Evolutionary conservation across 2,888 invertebrate genomes (phyloP), one percentile per base, ranked within the genome.

Genomic region (Bombyx huttoni): DNA sequence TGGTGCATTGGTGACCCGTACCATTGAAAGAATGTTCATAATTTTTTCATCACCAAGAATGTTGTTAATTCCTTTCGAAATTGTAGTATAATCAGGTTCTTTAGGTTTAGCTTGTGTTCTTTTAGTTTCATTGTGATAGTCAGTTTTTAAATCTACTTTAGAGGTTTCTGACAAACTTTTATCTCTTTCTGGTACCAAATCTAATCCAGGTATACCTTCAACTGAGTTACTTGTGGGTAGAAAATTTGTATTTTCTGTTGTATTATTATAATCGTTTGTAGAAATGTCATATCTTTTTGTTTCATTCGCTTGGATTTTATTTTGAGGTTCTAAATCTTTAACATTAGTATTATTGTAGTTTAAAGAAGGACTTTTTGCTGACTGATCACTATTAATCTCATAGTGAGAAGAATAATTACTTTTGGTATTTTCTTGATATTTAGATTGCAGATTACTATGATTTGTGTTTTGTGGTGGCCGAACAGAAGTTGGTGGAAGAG

Each of bases 201-300:
- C 94, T 53, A 94, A 84, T 0, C 94, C 94, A 9, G 94, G 94
- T 67, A 94, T 94, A 47, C 91, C 92, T 63, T 90, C 91, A 51
- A 69, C 64, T 34, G 74, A 64, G 45, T 66, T 72, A 66, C 64
- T 71, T 53, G 69, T 63, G 34, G 77, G 74, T 47, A 87, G 61
- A 63, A 86, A 87, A 54, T 64, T 73, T 47, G 78, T 57, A 51
- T 67, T 74, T 46, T 63, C 48, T 56, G 56, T 46, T 53, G 58
- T 55, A 49, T 63, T 54, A 54, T 60, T 56, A 48, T 58, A n/a
- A 49, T 52, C 50, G 49, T 49, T 50, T 24, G 51, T 51, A 56
- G 54, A 58, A 51, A 64, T 60, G 50, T 65, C 62, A 34, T 68
- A 60, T 53, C 55, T 61, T 51, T 55, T 56, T 53, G 65, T 55